Evolutionary conservation across 1,140 invertebrate species (phyloP), one percentile per base, ranked within the genome.

Genomic region (Polypedilum vanderplanki): DNA sequence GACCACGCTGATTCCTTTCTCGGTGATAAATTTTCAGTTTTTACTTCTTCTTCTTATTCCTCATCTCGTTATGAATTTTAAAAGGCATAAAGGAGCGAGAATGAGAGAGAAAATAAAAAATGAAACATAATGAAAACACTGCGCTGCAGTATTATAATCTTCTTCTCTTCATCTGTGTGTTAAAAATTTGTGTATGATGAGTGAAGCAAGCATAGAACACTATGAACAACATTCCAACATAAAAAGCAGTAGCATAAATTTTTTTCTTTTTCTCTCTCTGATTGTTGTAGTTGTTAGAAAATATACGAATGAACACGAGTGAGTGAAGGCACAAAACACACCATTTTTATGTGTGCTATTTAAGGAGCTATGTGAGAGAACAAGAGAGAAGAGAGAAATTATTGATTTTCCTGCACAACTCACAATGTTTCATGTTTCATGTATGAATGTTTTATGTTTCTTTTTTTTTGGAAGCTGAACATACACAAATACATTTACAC

Each of bases 51-150:
- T 57, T 57, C 46, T 57, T 33, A 3, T 33, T 33, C 24, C 24
- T 57, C 46, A n/a, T 57, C 46, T 57, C n/a, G 46, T 57, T 57
- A 57, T 57, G 46, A 57, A 57, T 57, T 57, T 57, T 57, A 57
- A 57, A 57, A 33, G 24, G 24, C 24, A 33, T 57, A 57, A 4
- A 57, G 12, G 41, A 12, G 15, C 41, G 15, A 15, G 15, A 46
- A 12, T 46, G 15, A 41, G 10, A 41, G 41, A 46, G n/a, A 57
- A 15, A 57, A 57, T n/a, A 57, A 15, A 57, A n/a, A 12, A 12
- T 12, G 46, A 57, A 57, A n/a, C 12, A 57, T 12, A 57, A 57
- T n/a, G 46, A n/a, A 57, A 57, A 15, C 24, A n/a, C 46, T n/a
- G 46, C 46, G n/a, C n/a, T 57, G 46, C 46, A 57, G 46, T 12